These are phyloP conservation scores for Balanococcus diminutus DNA, from an alignment of 2,888 invertebrate species.

Conservation along the genomic window DNA sequence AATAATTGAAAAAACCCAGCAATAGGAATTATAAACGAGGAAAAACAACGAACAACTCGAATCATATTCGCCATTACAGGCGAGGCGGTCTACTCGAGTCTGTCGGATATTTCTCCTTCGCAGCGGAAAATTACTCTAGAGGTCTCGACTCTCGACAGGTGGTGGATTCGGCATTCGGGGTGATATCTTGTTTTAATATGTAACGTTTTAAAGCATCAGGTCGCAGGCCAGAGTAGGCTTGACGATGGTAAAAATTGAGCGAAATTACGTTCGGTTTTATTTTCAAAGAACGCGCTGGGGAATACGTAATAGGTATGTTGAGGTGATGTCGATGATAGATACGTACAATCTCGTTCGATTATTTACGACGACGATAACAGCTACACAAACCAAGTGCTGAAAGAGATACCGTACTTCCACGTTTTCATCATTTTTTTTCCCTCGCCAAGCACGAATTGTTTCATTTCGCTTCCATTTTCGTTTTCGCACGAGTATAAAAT, in stretches of 20 bases:
- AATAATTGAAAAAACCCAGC: background rate
- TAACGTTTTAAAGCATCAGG: background rate
- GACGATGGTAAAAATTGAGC: background rate
- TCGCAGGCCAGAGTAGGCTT: background rate
- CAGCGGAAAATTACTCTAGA: background rate
- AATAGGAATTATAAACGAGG: background rate
- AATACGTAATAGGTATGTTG: too few species aligned
- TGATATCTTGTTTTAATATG: background rate
- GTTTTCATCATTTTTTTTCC: background rate
- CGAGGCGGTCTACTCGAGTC: background rate
- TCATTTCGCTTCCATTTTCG: too few species aligned
- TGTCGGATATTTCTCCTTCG: background rate
- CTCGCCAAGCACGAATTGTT: background rate
- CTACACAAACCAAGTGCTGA: background rate
- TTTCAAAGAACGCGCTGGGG: background rate
- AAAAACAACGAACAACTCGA: background rate
- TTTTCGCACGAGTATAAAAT: background rate
- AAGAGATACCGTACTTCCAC: background rate
- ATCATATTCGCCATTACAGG: background rate
- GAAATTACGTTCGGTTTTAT: slow-evolving; percentile 9
- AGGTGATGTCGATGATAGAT: background rate
- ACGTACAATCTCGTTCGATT: background rate
- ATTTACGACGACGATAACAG: slow-evolving; percentile 12
- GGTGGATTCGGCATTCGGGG: background rate
- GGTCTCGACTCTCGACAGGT: too few species aligned